Percentiles rank a stretch among this genome's conserved stretches.
Conservation (phyloP, 2,888 invertebrate genomes). For the Aricia artaxerxes region DNA sequence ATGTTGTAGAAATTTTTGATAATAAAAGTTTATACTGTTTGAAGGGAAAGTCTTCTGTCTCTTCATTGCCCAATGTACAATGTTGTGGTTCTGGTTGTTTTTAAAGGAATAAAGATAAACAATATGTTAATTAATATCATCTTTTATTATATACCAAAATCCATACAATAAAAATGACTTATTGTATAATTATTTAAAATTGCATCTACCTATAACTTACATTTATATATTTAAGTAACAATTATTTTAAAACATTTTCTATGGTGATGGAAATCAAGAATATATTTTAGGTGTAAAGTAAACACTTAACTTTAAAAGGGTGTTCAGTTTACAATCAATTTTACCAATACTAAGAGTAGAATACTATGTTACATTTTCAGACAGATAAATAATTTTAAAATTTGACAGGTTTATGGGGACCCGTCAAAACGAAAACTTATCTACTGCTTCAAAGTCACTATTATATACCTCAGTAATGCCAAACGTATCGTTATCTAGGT, state of each 20-base stretch:
- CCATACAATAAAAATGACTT: constrained; percentile 66
- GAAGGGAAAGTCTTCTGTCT: neutral
- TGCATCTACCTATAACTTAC: constrained; percentile 59
- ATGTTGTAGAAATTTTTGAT: too few relatives aligned
- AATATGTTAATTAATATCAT: constrained; percentile 34
- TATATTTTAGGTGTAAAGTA: constrained; percentile 21
- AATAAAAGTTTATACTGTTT: too few relatives aligned
- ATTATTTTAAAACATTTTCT: constrained; percentile 23
- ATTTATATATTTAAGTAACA: constrained; percentile 36
- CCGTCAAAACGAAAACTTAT: constrained; percentile 8
- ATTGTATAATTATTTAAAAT: constrained; percentile 58
- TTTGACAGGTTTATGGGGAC: constrained; percentile 4
- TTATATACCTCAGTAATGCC: neutral
- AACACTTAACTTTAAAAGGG: constrained; percentile 10
- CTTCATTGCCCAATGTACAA: neutral
- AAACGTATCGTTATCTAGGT: constrained; percentile 8
- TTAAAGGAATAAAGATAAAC: constrained; percentile 4
- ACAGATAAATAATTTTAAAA: neutral
- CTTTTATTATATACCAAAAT: constrained; percentile 65
- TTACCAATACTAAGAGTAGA: neutral
- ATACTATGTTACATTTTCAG: neutral
- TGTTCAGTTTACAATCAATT: constrained; percentile 1
- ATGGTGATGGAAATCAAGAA: constrained; percentile 9
- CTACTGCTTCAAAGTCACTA: neutral
- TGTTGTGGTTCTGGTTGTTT: neutral